Evolutionary conservation across 2,888 invertebrate genomes (phyloP).

Genomic region (Crioceris asparagi): DNA sequence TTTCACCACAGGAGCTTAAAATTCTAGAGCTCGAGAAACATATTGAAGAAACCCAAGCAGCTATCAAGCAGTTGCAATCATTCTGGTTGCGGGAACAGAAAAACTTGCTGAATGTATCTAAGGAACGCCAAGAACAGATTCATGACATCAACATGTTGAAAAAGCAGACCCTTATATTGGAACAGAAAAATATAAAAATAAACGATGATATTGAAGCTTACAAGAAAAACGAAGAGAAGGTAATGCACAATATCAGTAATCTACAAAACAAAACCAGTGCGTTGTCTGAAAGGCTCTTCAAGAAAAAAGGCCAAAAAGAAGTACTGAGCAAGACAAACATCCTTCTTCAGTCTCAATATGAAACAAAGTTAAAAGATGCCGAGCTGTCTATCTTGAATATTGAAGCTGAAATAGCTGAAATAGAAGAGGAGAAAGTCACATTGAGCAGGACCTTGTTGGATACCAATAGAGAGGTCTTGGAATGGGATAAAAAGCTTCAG

Average conservation of each 20-base stretch:
- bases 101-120: constrained; percentile 55
- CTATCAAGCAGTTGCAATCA: constrained; percentile 54
- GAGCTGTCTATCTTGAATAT: constrained; percentile 57
- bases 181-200: constrained; percentile 62
- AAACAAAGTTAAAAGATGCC: constrained; percentile 46
- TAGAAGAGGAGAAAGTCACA: constrained; percentile 55
- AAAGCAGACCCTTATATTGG: constrained; percentile 58
- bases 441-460: constrained; percentile 37
- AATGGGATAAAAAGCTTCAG: constrained; percentile 73
- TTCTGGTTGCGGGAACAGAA: constrained; percentile 71
- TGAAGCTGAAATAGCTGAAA: constrained; percentile 54
- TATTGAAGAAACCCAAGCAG: constrained; percentile 49
- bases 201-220: constrained; percentile 53
- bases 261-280: constrained; percentile 47
- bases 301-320: constrained; percentile 44
- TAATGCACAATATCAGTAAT: constrained; percentile 48
- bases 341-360: constrained; percentile 42
- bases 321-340: constrained; percentile 46
- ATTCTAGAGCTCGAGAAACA: constrained; percentile 55
- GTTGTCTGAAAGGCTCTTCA: constrained; percentile 46
- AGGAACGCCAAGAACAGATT: constrained; percentile 56
- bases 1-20: constrained; percentile 48
- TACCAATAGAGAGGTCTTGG: constrained; percentile 49
- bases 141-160: constrained; percentile 58
- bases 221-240: constrained; percentile 43